Evolutionary conservation across 1,140 invertebrate species (phyloP), one percentile per base, ranked within the genome.

Genomic region (Mycetomoellerius zeteki): DNA sequence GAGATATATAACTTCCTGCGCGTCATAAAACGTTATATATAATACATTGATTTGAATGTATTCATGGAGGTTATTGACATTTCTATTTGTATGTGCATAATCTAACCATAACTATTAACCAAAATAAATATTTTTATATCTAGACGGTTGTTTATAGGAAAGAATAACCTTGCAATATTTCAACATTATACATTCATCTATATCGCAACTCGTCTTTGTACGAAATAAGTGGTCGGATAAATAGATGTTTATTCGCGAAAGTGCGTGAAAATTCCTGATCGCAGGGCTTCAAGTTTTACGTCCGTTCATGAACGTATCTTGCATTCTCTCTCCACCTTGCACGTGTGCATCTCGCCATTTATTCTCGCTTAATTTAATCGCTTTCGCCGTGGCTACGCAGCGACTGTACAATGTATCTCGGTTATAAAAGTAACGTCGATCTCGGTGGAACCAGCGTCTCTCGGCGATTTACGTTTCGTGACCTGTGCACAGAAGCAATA

Each of bases 391-490:
- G n/a, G n/a, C 62, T 43, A 37, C 7, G 47, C 62, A 43, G 16
- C 19, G 30, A 14, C 62, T 19, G 19, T 60, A 21, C 8, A 21
- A 14, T 27, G n/a, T 24, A 65, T 75, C 12, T 4, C 19, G 12
- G 12, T 24, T 69, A 50, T 78, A 64, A 78, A 78, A 80, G 64
- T 69, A 56, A 80, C 30, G n/a, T 67, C 27, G 43, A 27, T 65
- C 75, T 78, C 27, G 27, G n/a, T 37, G 30, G 47, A 67, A 30
- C 21, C 24, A 21, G 14, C 16, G 19, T 80, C 27, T 67, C 76
- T 65, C 77, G 52, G 52, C 47, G 62, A 80, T 80, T 80, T 69
- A 80, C 21, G 5, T 80, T 64, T 78, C 19, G 76, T 78, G 76
- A 78, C 62, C 58, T 27, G 67, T 75, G 21, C 54, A 67, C 33